Percentiles rank a stretch among this genome's conserved stretches.
Conservation (phyloP, 2,113 vertebrate genomes). For the Oncorhynchus kisutch region DNA sequence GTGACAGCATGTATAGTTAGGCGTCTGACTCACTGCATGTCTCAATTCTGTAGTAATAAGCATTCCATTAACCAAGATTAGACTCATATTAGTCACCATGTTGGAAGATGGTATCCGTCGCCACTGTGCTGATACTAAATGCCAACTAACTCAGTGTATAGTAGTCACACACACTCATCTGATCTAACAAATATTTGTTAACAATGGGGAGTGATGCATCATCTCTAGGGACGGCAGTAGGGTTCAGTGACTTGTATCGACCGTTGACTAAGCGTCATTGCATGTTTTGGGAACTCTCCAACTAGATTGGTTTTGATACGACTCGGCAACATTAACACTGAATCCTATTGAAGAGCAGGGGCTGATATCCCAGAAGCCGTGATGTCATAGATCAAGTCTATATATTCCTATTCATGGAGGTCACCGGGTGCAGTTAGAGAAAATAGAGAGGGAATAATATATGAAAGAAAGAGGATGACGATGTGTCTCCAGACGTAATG, state of each 20-base stretch:
- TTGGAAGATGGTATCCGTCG: too few species aligned
- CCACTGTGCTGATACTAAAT: too few species aligned
- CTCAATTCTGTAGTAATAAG: not conserved
- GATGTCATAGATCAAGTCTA: not conserved
- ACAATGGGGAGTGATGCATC: too few species aligned
- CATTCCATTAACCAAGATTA: too few species aligned
- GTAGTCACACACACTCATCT: too few species aligned
- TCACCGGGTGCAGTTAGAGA: not conserved
- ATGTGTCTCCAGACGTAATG: not conserved
- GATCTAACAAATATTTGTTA: too few species aligned
- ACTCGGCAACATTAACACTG: not conserved
- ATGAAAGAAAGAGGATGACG: not conserved
- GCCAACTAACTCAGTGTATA: too few species aligned
- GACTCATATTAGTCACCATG: too few species aligned
- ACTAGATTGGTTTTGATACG: not conserved
- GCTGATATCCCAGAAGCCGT: not conserved
- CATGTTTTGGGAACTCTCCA: constrained; percentile 47
- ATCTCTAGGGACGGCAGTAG: too few species aligned
- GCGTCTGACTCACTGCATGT: not conserved
- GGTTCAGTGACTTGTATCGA: not conserved
- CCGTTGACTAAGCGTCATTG: constrained; percentile 22
- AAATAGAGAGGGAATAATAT: not conserved
- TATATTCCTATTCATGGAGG: not conserved
- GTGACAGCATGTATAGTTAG: not conserved
- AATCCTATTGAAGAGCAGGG: too few species aligned